Percentiles rank a stretch among this genome's conserved stretches.
These are phyloP conservation scores for Acanthis flammea DNA, from an alignment of 2,797 vertebrate species.

Conservation along the genomic window DNA sequence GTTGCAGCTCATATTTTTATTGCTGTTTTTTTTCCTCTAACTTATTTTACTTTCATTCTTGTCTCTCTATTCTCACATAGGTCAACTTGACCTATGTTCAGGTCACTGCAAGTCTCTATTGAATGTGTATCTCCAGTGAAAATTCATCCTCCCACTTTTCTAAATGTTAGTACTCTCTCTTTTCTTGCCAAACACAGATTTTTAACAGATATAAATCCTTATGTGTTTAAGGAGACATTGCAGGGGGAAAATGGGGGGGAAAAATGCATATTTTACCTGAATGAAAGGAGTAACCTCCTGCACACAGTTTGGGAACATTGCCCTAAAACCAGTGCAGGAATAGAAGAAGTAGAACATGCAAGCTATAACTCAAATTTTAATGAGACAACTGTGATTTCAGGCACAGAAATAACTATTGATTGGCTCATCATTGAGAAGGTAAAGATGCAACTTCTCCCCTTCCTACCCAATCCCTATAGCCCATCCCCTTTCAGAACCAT, in stretches of 20 bases:
- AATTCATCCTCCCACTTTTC: background rate
- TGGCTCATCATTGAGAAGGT: background rate
- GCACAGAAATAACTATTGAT: background rate
- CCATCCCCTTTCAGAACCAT: background rate
- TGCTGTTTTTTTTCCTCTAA: background rate
- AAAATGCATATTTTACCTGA: background rate
- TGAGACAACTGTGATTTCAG: background rate
- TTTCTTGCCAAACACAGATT: background rate
- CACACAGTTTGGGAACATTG: background rate
- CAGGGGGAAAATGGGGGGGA: background rate
- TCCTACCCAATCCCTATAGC: background rate
- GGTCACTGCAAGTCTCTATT: background rate
- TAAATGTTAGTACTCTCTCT: background rate
- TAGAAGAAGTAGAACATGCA: accelerated
- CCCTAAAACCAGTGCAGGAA: background rate
- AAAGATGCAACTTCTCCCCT: background rate
- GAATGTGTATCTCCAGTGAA: background rate
- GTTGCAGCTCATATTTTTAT: background rate
- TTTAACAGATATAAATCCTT: background rate
- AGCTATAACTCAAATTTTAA: background rate
- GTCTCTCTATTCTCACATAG: background rate
- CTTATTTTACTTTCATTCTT: background rate
- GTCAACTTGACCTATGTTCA: background rate
- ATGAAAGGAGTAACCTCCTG: background rate
- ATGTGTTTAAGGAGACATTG: background rate